A percentile compares a stretch with the other conserved stretches of the same genome.
phyloP scores from a whole-genome alignment of 2,888 invertebrate species.

The Hydraecia micacea region DNA sequence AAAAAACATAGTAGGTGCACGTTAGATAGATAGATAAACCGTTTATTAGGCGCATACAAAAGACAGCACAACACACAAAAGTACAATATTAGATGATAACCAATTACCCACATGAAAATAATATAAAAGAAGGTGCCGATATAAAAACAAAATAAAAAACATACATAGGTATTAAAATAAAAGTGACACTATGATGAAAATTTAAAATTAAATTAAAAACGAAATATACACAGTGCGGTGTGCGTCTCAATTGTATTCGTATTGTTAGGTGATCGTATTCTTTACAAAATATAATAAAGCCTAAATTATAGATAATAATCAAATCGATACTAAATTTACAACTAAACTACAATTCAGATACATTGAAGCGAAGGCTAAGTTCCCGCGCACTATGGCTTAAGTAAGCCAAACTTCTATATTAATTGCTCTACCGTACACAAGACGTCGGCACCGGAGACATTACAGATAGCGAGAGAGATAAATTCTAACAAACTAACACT shows the following conservation, averaged over 20 bases:
- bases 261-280: background rate
- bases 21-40: too few species aligned
- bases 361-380: background rate
- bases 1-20: background rate
- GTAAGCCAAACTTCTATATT: slow-evolving; percentile 36
- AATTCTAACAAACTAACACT: slow-evolving; percentile 27
- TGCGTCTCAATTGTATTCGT: too few species aligned
- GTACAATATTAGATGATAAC: too few species aligned
- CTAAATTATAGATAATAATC: background rate
- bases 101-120: too few species aligned
- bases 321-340: background rate
- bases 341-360: background rate
- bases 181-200: too few species aligned
- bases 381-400: background rate
- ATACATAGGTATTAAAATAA: too few species aligned
- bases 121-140: too few species aligned
- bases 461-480: slow-evolving; percentile 28
- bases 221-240: too few species aligned
- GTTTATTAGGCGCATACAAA: too few species aligned
- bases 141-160: too few species aligned
- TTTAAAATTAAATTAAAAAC: too few species aligned
- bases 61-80: too few species aligned
- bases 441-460: slow-evolving; percentile 12
- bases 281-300: background rate
- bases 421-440: slow-evolving; percentile 19